phyloP scores from a whole-genome alignment of 2,113 vertebrate species.

The Chinchilla lanigera region DNA sequence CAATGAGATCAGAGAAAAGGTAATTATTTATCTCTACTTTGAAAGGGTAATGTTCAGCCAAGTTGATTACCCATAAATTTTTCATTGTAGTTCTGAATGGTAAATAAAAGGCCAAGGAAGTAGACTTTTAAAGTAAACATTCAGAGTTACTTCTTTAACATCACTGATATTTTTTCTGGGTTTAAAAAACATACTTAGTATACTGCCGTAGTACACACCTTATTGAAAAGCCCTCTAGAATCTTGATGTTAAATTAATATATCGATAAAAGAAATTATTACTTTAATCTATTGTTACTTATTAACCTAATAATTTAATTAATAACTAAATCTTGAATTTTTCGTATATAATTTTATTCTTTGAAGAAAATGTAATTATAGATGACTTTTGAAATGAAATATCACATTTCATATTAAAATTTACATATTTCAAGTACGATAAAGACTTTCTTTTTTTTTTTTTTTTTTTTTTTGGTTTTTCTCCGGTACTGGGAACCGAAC shows the following conservation, averaged over 20 bases:
- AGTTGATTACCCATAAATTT: slow-evolving; percentile 9
- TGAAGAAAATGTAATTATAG: slow-evolving; percentile 44
- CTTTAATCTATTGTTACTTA: slow-evolving; percentile 19
- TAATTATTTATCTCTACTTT: slow-evolving; percentile 50
- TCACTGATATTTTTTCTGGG: not conserved
- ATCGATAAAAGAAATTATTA: slow-evolving; percentile 27
- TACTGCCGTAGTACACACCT: not conserved
- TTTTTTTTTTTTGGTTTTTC: too few species aligned
- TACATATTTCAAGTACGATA: slow-evolving; percentile 22
- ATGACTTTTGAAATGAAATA: slow-evolving; percentile 16
- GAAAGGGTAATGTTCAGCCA: slow-evolving; percentile 8
- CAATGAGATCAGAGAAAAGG: not conserved
- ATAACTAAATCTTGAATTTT: slow-evolving; percentile 11
- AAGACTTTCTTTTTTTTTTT: too few species aligned
- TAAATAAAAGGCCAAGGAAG: slow-evolving; percentile 51
- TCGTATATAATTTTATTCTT: slow-evolving; percentile 28
- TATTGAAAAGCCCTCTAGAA: not conserved
- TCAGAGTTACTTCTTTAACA: slow-evolving; percentile 14
- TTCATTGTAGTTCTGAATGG: not conserved
- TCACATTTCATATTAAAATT: slow-evolving; percentile 41
- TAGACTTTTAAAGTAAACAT: slow-evolving; percentile 47
- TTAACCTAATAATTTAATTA: slow-evolving; percentile 13
- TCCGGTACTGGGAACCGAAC: too few species aligned
- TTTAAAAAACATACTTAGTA: not conserved
- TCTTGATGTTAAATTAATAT: not conserved